These are phyloP conservation scores for Amphiduros pacificus DNA, from an alignment of 2,888 invertebrate species.

Conservation along the genomic window DNA sequence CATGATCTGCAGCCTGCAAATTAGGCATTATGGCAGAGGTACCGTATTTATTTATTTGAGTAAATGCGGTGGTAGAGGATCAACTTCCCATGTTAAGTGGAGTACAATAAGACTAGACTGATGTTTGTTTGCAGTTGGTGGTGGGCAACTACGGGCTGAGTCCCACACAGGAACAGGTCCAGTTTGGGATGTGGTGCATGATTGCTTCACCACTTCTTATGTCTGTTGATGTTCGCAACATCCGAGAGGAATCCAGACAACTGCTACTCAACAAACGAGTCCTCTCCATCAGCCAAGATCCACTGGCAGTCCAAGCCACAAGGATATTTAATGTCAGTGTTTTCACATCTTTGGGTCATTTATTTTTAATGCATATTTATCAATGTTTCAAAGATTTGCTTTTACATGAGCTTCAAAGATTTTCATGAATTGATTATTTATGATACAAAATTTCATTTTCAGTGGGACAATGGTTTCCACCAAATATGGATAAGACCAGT, in stretches of 20 bases:
- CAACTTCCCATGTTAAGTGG: background rate
- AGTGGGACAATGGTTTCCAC: slow-evolving; percentile 64
- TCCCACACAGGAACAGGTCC: slow-evolving; percentile 90
- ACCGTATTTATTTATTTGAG: no score
- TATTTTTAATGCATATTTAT: background rate
- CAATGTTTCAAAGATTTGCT: background rate
- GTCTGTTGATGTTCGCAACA: slow-evolving; percentile 88
- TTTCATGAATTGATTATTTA: no score
- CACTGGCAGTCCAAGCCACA: slow-evolving; percentile 86
- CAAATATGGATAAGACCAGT: slow-evolving; percentile 86
- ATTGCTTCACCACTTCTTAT: slow-evolving; percentile 90
- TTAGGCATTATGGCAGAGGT: no score
- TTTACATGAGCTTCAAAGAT: no score
- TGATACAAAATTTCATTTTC: slow-evolving; percentile 1
- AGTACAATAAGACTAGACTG: background rate
- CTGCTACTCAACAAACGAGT: slow-evolving; percentile 89
- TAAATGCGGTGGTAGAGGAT: no score
- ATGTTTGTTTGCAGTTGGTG: slow-evolving; percentile 70
- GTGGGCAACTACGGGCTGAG: slow-evolving; percentile 93
- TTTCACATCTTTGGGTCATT: background rate
- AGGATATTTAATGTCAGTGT: slow-evolving; percentile 63
- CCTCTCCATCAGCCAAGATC: slow-evolving; percentile 91
- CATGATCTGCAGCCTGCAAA: background rate
- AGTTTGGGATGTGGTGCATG: slow-evolving; percentile 96
- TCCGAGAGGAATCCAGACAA: slow-evolving; percentile 84